Evolutionary conservation across 2,888 invertebrate genomes (phyloP), one percentile per base, ranked within the genome.

Genomic region (Eupelmus urozonus): DNA sequence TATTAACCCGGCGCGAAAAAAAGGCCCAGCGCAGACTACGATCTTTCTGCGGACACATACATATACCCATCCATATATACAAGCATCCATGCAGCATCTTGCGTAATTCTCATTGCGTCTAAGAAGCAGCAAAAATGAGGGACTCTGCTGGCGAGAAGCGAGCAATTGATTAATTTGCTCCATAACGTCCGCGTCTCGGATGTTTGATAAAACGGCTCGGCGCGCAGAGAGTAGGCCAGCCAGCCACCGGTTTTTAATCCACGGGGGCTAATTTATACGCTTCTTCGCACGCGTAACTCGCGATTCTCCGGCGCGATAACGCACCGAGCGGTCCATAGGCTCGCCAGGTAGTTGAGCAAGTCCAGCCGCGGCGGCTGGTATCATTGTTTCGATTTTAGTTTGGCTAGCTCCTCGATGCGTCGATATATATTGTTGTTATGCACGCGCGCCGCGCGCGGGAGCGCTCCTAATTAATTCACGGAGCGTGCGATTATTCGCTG

Each of bases 131-230:
- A 34, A 34, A 34, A 34, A 34, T 34, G 9, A n/a, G n/a, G n/a
- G 34, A 34, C 9, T 5, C 9, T 3, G 34, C 9, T 5, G 34
- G 34, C 3, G 34, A 34, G 34, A 34, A 34, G 49, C n/a, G 34
- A 29, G 42, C 40, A n/a, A 53, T 25, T 69, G 69, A 69, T 69
- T 69, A 69, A 69, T 69, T 69, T 57, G 29, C 27, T 9, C 40
- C 9, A n/a, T n/a, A 20, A 25, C 2, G 27, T 34, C 9, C 2
- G 1, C n/a, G 18, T 11, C 9, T 11, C 5, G 1, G 55, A 40
- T 29, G 16, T 7, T 34, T 49, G 51, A 29, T 25, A 29, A 49
- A 29, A 16, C n/a, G n/a, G n/a, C n/a, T n/a, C n/a, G n/a, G n/a
- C n/a, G n/a, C n/a, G n/a, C 3, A 34, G 1, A 20, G n/a, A 16